Evolutionary conservation across 1,140 invertebrate genomes (phyloP), one percentile per base, ranked within the genome.

Genomic region (Portunus trituberculatus): DNA sequence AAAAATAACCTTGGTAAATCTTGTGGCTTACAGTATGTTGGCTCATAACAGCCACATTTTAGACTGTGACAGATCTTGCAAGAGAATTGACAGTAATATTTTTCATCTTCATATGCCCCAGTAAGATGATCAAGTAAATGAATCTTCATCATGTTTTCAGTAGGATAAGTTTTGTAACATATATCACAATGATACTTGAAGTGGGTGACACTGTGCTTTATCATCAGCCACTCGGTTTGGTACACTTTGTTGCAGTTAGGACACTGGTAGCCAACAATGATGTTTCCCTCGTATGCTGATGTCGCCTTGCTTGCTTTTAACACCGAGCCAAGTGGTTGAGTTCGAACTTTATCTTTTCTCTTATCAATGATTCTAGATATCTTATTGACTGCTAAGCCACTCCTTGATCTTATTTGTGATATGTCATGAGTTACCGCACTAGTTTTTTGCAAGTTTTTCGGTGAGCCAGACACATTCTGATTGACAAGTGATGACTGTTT

Each of bases 171-270:
- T 31, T 93, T 67, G 7, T 90, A 92, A 84, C 95, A 95, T 59
- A 95, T 91, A 59, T 91, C 46, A 93, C 95, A 95, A 0, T 76
- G 39, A 87, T 90, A 95, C 39, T 52, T 84, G 39, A 82, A 89
- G 82, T 95, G 95, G 10, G 67, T 84, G n/a, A 93, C 82, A 39
- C 86, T 91, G 48, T 95, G 95, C 31, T 95, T 95, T 32, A 95
- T 91, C 95, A 95, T 93, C n/a, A 83, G 92, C 95, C 95, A 95
- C 86, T 95, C 95, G 31, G 95, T 93, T 14, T 91, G 92, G 39
- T 93, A 95, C 25, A 95, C 88, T 52, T 95, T 95, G 52, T 20
- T 83, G 29, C 95, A 95, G 0, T 67, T 93, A 83, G 95, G 95
- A 39, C 95, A 95, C 14, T 93, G 91, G 84, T 95, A 95, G 10